Base-by-base conservation (phyloP, 2,797 vertebrate species). In the Eremophila alpestris region DNA sequence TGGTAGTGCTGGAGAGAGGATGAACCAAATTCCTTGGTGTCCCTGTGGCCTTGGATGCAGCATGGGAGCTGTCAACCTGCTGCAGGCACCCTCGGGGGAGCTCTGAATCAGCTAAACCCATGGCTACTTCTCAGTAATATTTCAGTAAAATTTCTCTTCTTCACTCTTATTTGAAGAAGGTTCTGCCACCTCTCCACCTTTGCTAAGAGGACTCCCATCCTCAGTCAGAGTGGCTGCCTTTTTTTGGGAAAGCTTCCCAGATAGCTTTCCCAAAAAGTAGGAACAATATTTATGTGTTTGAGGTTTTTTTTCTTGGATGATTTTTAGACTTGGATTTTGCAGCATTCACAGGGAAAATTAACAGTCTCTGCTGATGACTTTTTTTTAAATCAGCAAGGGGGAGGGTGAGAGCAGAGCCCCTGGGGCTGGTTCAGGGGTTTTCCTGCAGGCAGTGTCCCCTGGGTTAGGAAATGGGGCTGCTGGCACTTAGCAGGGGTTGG, bases 241-340 rank as follows among this genome's bases (percentile, higher is more conserved):
- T 75, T 6, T 14, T 1, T 10, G 8, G 45, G 63, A 36, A 36
- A 85, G 3, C 17, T 87, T 75, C 58, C 38, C 1, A 0, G 21
- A 30, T 36, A 74, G 21, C 38, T 38, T 38, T 38, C 38, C 38
- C 38, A 24, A 92, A 76, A 30, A 55, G 18, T 20, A 68, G 32
- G n/a, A 90, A 58, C 11, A 68, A 11, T 36, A 75, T 78, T 78
- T 56, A 46, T 62, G 49, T 45, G 34, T 49, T 71, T 36, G 38
- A 71, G 32, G 13, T 7, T 62, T 94, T 92, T 92, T 84, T 69
- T 64, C 59, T 27, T 64, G 54, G 38, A 49, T 2, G 17, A 65
- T 62, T 84, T 82, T 89, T n/a, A 65, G 83, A n/a, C 49, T 54
- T 75, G 19, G 45, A 64, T 75, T 75, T 60, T 64, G 46, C 46